These are phyloP conservation scores for Psix sp. DNA, from an alignment of 1,140 invertebrate genomes.

Conservation along the genomic window DNA sequence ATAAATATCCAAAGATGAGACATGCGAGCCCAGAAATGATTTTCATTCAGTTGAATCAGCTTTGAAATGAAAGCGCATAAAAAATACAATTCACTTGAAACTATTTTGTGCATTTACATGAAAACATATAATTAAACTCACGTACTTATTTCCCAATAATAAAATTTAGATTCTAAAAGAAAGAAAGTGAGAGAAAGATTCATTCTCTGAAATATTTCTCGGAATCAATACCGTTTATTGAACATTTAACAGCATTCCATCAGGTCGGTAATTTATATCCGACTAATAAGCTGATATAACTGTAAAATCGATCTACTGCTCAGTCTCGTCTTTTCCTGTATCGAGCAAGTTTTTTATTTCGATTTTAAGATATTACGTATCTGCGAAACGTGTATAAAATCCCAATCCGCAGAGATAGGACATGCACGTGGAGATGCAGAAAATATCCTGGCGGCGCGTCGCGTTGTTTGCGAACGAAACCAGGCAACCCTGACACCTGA, in stretches of 20 bases:
- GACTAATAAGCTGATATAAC: constrained; percentile 13
- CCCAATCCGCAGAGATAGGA: constrained; percentile 19
- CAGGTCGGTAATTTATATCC: constrained; percentile 16
- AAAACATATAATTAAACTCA: too few relatives aligned
- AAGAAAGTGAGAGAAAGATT: too few relatives aligned
- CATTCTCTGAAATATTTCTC: background rate
- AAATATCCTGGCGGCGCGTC: constrained; percentile 34
- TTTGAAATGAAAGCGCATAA: too few relatives aligned
- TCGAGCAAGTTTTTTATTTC: constrained; percentile 2
- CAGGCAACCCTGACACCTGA: constrained; percentile 74
- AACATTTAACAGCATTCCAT: constrained; percentile 23
- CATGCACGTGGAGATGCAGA: constrained; percentile 9
- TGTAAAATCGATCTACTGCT: constrained; percentile 24
- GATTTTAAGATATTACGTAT: constrained; percentile 19
- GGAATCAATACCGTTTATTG: background rate
- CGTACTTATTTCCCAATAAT: too few relatives aligned
- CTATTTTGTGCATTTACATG: too few relatives aligned
- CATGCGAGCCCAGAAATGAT: too few relatives aligned
- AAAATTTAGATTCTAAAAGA: too few relatives aligned
- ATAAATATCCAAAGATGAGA: too few relatives aligned
- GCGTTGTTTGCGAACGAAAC: constrained; percentile 70
- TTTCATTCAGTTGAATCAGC: too few relatives aligned
- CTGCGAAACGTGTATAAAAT: constrained; percentile 14
- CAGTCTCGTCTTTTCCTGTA: background rate
- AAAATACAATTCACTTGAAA: too few relatives aligned